phyloP scores from a whole-genome alignment of 37 sponge, comb jelly and placozoan genomes.

The Halisarca cf. caerulea region DNA sequence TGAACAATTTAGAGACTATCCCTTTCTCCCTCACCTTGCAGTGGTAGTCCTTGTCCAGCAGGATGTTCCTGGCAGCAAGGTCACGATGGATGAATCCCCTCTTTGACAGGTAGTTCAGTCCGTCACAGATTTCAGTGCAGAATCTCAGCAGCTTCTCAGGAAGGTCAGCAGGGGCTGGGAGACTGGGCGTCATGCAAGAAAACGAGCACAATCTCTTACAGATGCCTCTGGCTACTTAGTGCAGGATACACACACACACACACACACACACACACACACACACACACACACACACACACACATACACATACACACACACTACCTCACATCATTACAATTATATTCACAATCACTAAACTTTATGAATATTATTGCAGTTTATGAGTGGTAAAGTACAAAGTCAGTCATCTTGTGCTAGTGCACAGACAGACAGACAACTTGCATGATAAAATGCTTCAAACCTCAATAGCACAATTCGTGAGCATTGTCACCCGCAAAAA shows the following conservation, averaged over 20 bases:
- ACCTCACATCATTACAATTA: no score
- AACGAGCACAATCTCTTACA: neutral
- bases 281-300: slow-evolving; percentile 19
- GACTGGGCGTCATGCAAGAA: no score
- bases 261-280: slow-evolving; percentile 1
- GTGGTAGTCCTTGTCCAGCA: slow-evolving; percentile 2
- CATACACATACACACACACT: slow-evolving; percentile 19
- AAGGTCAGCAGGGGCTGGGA: neutral
- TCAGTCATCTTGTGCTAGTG: no score
- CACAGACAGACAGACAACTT: no score
- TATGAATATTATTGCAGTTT: no score
- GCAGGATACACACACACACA: slow-evolving; percentile 1
- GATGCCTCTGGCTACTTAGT: neutral
- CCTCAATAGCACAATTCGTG: slow-evolving; percentile 10
- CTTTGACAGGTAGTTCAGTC: neutral
- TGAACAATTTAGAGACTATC: no score
- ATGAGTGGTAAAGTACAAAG: no score
- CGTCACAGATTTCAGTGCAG: slow-evolving; percentile 2
- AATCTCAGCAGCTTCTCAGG: neutral
- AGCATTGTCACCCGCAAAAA: no score
- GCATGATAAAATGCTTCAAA: neutral
- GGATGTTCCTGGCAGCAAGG: slow-evolving; percentile 29
- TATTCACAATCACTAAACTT: no score
- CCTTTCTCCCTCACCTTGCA: slow-evolving; percentile 12
- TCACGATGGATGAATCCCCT: slow-evolving; percentile 3